Evolutionary conservation across 2,888 invertebrate genomes (phyloP).

Genomic region (Peribatodes rhomboidaria): DNA sequence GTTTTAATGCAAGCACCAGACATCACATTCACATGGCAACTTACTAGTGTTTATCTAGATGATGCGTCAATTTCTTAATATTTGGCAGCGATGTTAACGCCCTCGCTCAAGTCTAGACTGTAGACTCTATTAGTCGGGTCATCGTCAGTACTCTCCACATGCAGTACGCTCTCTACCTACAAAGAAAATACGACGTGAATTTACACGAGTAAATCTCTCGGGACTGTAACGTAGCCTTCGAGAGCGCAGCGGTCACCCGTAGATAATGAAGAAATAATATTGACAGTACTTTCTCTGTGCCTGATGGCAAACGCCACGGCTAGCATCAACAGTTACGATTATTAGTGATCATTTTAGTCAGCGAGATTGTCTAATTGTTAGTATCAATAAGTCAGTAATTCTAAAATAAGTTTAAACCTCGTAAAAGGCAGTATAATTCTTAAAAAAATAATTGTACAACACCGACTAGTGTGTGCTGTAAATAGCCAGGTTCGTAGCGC

Average conservation of each 20-base stretch:
- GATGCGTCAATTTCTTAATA: slow-evolving; percentile 48
- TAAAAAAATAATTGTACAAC: neutral
- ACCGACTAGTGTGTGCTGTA: neutral
- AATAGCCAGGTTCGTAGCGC: neutral
- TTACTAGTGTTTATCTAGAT: slow-evolving; percentile 37
- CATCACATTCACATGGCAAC: slow-evolving; percentile 30
- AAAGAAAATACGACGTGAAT: neutral
- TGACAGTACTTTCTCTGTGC: neutral
- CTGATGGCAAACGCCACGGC: neutral
- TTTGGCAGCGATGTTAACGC: slow-evolving; percentile 52
- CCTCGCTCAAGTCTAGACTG: slow-evolving; percentile 49
- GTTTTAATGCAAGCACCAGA: slow-evolving; percentile 20
- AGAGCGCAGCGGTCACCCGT: neutral
- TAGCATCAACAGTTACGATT: too few species aligned
- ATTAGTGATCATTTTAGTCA: too few species aligned
- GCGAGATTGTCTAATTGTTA: too few species aligned
- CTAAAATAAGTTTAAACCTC: neutral
- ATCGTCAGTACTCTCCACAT: slow-evolving; percentile 37
- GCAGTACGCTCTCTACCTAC: slow-evolving; percentile 24
- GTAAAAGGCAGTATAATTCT: neutral
- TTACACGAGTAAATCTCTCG: neutral
- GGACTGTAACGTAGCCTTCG: neutral
- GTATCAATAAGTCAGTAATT: too few species aligned
- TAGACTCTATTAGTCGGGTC: slow-evolving; percentile 47
- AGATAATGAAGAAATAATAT: neutral